A percentile compares a stretch with the other conserved stretches of the same genome.
Evolutionary conservation across 2,888 invertebrate species (phyloP).

Genomic region (Tenthredo scrophulariae): DNA sequence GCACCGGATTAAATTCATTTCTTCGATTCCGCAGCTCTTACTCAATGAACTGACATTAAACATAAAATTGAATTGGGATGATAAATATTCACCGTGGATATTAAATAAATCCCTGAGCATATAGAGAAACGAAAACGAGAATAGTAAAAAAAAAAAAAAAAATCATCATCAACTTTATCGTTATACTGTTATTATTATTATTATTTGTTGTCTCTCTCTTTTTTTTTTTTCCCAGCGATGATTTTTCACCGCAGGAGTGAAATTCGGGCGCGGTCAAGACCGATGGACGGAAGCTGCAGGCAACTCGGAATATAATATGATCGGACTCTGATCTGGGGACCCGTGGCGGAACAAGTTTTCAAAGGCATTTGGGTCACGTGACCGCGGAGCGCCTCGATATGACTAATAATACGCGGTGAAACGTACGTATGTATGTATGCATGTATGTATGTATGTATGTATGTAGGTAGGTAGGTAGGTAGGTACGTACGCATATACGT

Average conservation of each 20-base stretch:
- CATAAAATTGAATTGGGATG: no score
- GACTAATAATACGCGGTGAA: constrained; percentile 33
- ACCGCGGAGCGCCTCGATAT: constrained; percentile 36
- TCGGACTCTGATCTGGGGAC: neutral
- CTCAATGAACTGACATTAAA: no score
- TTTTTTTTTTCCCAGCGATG: neutral
- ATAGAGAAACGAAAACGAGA: no score
- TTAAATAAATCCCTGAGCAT: no score
- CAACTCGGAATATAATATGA: constrained; percentile 12
- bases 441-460: neutral
- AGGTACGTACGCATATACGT: neutral
- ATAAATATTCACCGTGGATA: no score
- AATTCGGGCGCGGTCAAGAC: constrained; percentile 33
- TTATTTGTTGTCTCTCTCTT: neutral
- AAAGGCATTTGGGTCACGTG: constrained; percentile 36
- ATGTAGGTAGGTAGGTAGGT: neutral
- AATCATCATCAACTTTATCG: neutral
- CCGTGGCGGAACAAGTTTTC: constrained; percentile 39
- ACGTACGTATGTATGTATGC: neutral
- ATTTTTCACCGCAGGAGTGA: neutral
- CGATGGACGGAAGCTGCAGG: neutral
- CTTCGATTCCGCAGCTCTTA: neutral
- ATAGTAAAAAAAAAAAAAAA: neutral
- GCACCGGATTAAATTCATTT: neutral
- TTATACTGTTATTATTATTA: neutral